Evolutionary conservation across 1,140 invertebrate species (phyloP).

Genomic region (Oreohelix idahoensis): DNA sequence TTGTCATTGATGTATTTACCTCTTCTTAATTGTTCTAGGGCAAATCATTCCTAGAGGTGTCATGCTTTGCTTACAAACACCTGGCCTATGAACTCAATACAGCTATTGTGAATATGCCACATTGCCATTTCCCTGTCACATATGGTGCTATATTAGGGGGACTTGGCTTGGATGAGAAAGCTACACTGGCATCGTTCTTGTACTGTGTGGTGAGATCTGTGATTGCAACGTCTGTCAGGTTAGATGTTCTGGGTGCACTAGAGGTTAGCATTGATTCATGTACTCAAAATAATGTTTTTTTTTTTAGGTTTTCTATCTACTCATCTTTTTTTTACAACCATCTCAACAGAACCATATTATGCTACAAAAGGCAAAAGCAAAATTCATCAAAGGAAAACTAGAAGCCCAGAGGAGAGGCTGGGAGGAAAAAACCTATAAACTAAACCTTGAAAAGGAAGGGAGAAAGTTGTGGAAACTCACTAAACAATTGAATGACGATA

Average conservation of each 20-base stretch:
- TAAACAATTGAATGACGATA: too few relatives aligned
- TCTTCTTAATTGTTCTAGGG: slow-evolving; percentile 6
- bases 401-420: too few relatives aligned
- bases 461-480: too few relatives aligned
- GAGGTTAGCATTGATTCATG: slow-evolving; percentile 30
- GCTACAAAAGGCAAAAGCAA: too few relatives aligned
- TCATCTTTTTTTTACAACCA: too few relatives aligned
- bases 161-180: slow-evolving; percentile 2
- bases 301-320: too few relatives aligned
- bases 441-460: too few relatives aligned
- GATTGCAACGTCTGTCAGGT: slow-evolving; percentile 26
- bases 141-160: slow-evolving; percentile 12
- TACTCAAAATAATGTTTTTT: too few relatives aligned
- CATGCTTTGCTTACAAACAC: neutral
- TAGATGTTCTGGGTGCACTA: slow-evolving; percentile 28
- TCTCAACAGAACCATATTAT: too few relatives aligned
- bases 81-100: neutral
- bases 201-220: neutral
- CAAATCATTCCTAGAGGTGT: slow-evolving; percentile 8
- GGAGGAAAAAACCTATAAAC: too few relatives aligned
- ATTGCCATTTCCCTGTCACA: slow-evolving; percentile 29
- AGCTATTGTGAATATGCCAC: neutral
- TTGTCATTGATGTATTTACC: too few relatives aligned
- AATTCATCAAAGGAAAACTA: too few relatives aligned
- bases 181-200: slow-evolving; percentile 7